phyloP scores from a whole-genome alignment of 2,113 vertebrate genomes.

The Platichthys stellatus region DNA sequence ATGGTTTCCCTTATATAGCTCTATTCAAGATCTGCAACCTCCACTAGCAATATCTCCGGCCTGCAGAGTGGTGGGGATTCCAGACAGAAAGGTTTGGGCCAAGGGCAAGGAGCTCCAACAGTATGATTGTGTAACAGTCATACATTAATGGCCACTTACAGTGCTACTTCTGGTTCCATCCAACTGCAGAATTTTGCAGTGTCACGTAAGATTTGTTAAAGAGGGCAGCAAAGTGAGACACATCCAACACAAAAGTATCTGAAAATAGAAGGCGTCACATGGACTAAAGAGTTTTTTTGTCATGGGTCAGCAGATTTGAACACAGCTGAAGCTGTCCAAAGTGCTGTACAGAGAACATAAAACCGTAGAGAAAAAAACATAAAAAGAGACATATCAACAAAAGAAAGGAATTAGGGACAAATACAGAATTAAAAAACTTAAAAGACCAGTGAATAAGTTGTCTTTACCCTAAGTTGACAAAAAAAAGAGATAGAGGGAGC shows the following conservation, averaged over 20 bases:
- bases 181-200: constrained; percentile 43
- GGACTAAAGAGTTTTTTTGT: neutral
- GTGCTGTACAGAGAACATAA: neutral
- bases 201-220: constrained; percentile 25
- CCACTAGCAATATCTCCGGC: constrained; percentile 51
- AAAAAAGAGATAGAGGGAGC: too few relatives aligned
- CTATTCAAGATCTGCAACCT: constrained; percentile 58
- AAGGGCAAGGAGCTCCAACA: constrained; percentile 50
- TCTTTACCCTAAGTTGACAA: too few relatives aligned
- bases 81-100: constrained; percentile 59
- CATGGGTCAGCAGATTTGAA: neutral
- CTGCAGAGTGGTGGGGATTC: constrained; percentile 39
- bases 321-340: neutral
- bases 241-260: neutral
- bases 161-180: constrained; percentile 57
- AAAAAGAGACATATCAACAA: neutral
- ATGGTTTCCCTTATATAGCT: constrained; percentile 81
- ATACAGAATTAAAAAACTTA: neutral
- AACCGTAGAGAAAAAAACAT: neutral
- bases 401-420: neutral
- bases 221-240: constrained; percentile 20
- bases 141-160: constrained; percentile 70
- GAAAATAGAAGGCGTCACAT: too few relatives aligned
- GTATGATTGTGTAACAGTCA: constrained; percentile 55
- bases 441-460: neutral